These are phyloP conservation scores for Engystomops pustulosus DNA, from an alignment of 2,113 vertebrate genomes.

Conservation along the genomic window DNA sequence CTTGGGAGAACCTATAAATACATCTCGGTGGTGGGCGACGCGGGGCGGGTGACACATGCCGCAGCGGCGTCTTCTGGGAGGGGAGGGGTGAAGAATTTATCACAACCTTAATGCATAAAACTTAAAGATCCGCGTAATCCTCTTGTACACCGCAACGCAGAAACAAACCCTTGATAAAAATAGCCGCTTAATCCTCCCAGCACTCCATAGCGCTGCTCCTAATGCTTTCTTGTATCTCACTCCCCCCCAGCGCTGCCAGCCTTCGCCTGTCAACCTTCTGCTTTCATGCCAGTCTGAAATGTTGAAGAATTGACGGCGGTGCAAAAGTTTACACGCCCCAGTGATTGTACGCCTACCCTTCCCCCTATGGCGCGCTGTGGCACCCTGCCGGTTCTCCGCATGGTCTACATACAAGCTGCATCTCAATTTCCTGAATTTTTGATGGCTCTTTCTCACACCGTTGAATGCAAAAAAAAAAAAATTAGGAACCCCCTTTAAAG, in stretches of 20 bases:
- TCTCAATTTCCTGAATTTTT: too few relatives aligned
- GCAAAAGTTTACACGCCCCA: background rate
- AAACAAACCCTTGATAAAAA: slow-evolving; percentile 46
- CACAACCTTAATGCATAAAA: slow-evolving; percentile 7
- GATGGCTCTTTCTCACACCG: too few relatives aligned
- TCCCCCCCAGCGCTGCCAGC: slow-evolving; percentile 1
- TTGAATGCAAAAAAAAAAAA: too few relatives aligned
- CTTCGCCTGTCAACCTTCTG: background rate
- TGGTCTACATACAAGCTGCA: background rate
- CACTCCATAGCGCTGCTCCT: background rate
- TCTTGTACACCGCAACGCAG: slow-evolving; percentile 26
- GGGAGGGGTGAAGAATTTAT: background rate
- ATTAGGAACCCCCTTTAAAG: too few relatives aligned
- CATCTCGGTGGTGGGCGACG: background rate
- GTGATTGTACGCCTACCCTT: background rate
- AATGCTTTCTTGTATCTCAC: slow-evolving; percentile 5
- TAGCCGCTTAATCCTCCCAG: slow-evolving; percentile 32
- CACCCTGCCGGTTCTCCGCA: background rate
- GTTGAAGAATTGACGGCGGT: background rate
- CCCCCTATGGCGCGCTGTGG: background rate
- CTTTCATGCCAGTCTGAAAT: slow-evolving; percentile 11
- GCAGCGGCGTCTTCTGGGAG: background rate
- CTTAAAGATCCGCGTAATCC: slow-evolving; percentile 26
- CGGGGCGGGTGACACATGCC: background rate
- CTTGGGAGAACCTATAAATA: slow-evolving; percentile 29